Base-by-base conservation (phyloP, 2,888 invertebrate species). In the Drosophila robusta region DNA sequence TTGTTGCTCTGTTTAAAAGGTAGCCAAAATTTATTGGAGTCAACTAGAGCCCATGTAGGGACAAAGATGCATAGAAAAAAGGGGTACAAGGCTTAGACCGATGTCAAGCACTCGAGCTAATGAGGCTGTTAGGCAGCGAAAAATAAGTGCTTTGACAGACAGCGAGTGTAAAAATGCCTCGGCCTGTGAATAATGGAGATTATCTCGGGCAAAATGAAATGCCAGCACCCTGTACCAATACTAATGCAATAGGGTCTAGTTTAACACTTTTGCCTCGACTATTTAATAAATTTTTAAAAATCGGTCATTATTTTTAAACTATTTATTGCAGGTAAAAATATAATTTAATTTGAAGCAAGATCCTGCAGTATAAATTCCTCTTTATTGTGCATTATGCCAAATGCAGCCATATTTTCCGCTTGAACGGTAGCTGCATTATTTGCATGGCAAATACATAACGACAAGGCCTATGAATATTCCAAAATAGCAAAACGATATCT, bases 401-500 rank as follows among this genome's bases (percentile, higher is more conserved):
- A 38, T 64, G 41, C 7, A 24, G 11, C 45, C 46, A 24, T 26
- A 18, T 9, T 41, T 42, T 39, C 12, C 12, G 39, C 29, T 32
- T 14, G 3, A 36, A 12, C 34, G 2, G 34, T 29, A 50, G 29
- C 32, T 50, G 18, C 42, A 22, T 29, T 32, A 60, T 71, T 67
- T 74, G 50, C 68, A 74, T 60, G 75, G 7, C 12, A 32, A 47
- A 26, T 34, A 50, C 55, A 56, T 70, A 26, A 51, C 26, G 38
- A 9, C 38, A 12, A 36, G 12, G 14, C 39, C 56, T 80, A 84
- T 84, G 83, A 89, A 84, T 84, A 84, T 84, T 84, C 88, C 55
- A 24, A 89, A 78, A 56, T 60, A 67, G 52, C 62, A 47, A 73
- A 89, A 65, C 62, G 69, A 64, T 71, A 86, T 67, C 72, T 61